Evolutionary conservation across 2,888 invertebrate genomes (phyloP).

Genomic region (Caprella mutica): DNA sequence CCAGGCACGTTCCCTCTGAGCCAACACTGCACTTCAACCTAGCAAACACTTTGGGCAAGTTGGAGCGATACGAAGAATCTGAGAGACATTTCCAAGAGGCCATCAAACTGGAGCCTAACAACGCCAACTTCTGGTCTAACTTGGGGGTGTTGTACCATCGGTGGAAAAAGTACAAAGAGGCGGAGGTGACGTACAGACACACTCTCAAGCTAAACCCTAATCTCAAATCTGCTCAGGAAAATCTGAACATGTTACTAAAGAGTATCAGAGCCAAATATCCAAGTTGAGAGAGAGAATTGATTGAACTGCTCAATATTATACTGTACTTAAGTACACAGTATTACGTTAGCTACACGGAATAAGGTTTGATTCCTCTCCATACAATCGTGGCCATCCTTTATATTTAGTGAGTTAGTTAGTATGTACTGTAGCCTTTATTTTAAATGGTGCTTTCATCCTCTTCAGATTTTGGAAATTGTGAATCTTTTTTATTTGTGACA

Average conservation of each 20-base stretch:
- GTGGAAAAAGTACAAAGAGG: conserved; percentile 32
- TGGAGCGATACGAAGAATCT: conserved; percentile 61
- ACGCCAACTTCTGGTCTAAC: conserved; percentile 77
- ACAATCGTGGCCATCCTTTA: too few species aligned
- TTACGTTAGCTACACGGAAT: too few species aligned
- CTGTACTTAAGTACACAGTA: too few species aligned
- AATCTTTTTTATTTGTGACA: too few species aligned
- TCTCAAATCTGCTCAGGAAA: conserved; percentile 27
- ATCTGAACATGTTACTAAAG: conserved; percentile 30
- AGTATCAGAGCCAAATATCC: conserved; percentile 7
- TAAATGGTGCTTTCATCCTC: too few species aligned
- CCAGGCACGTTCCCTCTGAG: conserved; percentile 56
- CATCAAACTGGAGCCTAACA: conserved; percentile 52
- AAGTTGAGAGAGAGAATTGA: background rate
- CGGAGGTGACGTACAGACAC: conserved; percentile 26
- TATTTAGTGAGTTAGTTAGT: too few species aligned
- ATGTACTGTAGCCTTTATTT: too few species aligned
- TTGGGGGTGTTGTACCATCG: conserved; percentile 85
- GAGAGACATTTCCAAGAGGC: conserved; percentile 69
- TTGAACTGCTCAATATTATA: background rate
- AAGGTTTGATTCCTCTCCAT: too few species aligned
- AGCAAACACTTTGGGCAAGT: conserved; percentile 78
- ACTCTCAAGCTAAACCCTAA: conserved; percentile 26
- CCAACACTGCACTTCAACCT: conserved; percentile 71
- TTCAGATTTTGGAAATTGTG: too few species aligned